Evolutionary conservation across 2,113 vertebrate species (phyloP).

Genomic region (Rhinoptilus africanus): DNA sequence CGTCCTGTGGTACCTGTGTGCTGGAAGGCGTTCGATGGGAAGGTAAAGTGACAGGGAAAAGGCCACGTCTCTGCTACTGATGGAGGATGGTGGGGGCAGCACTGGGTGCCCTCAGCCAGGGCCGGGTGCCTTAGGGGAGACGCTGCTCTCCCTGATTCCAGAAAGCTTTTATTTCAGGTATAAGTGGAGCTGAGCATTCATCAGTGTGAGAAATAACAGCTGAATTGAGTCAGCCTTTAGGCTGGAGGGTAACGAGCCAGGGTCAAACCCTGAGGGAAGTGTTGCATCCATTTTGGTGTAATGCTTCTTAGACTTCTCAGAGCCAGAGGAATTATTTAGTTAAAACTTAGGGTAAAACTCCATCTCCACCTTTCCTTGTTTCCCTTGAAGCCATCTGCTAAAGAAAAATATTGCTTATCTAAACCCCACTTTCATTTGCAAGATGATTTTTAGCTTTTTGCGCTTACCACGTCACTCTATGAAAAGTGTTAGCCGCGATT

Average conservation of each 20-base stretch:
- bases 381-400: neutral
- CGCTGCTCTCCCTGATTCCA: neutral
- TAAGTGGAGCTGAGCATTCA: neutral
- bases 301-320: neutral
- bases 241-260: neutral
- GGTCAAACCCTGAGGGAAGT: neutral
- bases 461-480: neutral
- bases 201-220: neutral
- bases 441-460: neutral
- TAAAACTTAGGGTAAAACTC: neutral
- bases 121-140: no score
- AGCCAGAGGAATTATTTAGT: neutral
- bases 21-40: rapidly evolving
- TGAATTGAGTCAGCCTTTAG: neutral
- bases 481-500: neutral
- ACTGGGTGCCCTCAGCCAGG: neutral
- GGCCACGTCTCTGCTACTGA: neutral
- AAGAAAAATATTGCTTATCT: neutral
- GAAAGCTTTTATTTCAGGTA: neutral
- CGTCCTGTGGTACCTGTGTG: neutral
- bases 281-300: neutral
- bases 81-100: no score
- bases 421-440: neutral
- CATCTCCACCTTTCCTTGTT: neutral
- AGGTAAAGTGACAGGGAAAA: neutral